Evolutionary conservation across 2,888 invertebrate species (phyloP), one percentile per base, ranked within the genome.

Genomic region (Sipha maydis): DNA sequence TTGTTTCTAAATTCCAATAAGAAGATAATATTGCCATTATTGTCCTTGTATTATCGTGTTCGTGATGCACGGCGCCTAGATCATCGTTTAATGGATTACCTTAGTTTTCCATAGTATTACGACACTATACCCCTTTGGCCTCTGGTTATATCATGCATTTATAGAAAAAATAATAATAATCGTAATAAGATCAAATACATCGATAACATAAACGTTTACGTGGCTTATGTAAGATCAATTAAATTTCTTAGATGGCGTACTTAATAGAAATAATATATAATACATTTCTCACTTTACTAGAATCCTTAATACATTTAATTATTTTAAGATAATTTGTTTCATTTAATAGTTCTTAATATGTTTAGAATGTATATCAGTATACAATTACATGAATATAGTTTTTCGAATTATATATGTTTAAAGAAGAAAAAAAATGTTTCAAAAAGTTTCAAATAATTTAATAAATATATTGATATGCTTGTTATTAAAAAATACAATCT

Each of bases 31-130:
- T 82, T n/a, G 48, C 19, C 61, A 17, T 54, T 34, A 83, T 48
- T 77, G 67, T 85, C 76, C 38, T 77, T 28, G 76, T 67, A 69
- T 28, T 9, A 79, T 85, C 69, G 71, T 75, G 79, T 79, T 85
- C 85, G 85, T 85, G 85, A 79, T 85, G 67, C 79, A 85, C 78
- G 85, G 78, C 28, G 54, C n/a, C 31, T 75, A 34, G 83, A 76
- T 75, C 61, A 83, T 61, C 56, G 75, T 75, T 83, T 25, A 17
- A 17, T n/a, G 73, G 31, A 83, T 83, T 84, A 38, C 38, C 28
- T 75, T 75, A 76, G 83, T 84, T 83, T 61, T 75, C 21, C 7
- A 21, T 61, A 38, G 61, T 84, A 11, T 84, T 75, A 84, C 73
- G 38, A 56, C 75, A 84, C 28, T 38, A 61, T 38, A 54, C 34